A percentile compares a stretch with the other conserved stretches of the same genome.
Conservation (phyloP, 2,888 invertebrate genomes). For the Teleiodes luculella region DNA sequence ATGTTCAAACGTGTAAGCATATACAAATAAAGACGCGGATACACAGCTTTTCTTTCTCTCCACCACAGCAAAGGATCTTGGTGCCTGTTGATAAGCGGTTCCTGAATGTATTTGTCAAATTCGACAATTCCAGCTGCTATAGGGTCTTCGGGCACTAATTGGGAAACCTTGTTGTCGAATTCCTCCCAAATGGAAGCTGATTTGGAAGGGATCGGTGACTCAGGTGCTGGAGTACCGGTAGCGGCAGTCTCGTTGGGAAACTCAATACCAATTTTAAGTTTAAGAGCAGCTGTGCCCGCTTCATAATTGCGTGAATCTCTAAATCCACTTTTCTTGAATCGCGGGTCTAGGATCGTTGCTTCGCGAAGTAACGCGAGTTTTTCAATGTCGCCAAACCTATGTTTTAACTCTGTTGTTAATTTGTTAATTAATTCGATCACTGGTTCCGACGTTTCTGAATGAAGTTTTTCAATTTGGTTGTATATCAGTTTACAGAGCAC, state of each 20-base stretch:
- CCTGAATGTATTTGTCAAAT: conserved; percentile 13
- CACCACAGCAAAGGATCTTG: conserved; percentile 18
- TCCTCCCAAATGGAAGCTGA: background rate
- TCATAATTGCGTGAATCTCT: background rate
- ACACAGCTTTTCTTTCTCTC: conserved; percentile 20
- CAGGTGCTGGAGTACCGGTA: too few relatives aligned
- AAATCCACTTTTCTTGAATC: conserved; percentile 6
- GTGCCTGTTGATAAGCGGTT: conserved; percentile 6
- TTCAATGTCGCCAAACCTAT: conserved; percentile 20
- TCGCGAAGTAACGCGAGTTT: conserved; percentile 15
- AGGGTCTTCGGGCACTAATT: conserved; percentile 1
- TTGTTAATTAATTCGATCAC: background rate
- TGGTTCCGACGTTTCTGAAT: background rate
- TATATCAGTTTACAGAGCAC: conserved; percentile 21
- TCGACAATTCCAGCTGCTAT: conserved; percentile 11
- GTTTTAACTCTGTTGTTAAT: background rate
- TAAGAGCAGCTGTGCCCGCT: background rate
- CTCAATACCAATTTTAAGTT: background rate
- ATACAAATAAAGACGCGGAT: conserved; percentile 14
- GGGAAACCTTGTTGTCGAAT: conserved; percentile 1
- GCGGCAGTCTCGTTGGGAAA: too few relatives aligned
- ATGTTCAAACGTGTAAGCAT: conserved; percentile 3
- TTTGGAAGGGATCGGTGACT: background rate
- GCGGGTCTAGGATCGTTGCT: conserved; percentile 12
- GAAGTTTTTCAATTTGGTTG: background rate